A percentile compares a stretch with the other conserved stretches of the same genome.
Evolutionary conservation across 2,797 vertebrate genomes (phyloP).

Genomic region (Chrysocyon brachyurus): DNA sequence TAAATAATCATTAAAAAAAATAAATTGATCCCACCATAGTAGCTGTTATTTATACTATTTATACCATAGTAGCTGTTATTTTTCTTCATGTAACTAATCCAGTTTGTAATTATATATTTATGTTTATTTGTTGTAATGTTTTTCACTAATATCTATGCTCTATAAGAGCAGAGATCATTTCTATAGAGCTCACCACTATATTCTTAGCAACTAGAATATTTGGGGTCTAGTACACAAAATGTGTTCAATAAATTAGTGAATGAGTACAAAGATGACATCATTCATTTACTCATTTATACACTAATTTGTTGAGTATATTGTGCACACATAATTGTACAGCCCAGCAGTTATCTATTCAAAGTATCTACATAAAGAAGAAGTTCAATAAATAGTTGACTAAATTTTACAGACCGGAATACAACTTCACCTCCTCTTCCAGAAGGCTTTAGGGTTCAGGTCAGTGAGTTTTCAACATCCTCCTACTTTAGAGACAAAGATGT

Average conservation of each 20-base stretch:
- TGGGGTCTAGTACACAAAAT: neutral
- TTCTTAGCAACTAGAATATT: slow-evolving; percentile 36
- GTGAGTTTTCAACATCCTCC: neutral
- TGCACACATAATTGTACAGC: slow-evolving; percentile 1
- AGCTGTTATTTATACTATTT: neutral
- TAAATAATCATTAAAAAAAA: neutral
- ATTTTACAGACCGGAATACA: neutral
- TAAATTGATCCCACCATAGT: slow-evolving; percentile 1
- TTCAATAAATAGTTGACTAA: slow-evolving; percentile 16
- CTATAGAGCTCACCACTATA: neutral
- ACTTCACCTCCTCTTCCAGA: slow-evolving; percentile 31
- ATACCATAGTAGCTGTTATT: neutral
- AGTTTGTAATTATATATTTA: neutral
- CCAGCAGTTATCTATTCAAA: neutral
- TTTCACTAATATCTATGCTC: slow-evolving; percentile 21
- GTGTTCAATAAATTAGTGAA: neutral
- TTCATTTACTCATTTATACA: slow-evolving; percentile 31
- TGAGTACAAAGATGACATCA: neutral
- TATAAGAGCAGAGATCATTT: neutral
- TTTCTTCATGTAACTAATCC: neutral
- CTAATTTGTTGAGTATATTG: neutral
- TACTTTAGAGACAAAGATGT: neutral
- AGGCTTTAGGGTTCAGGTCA: slow-evolving; percentile 3
- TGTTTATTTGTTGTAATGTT: slow-evolving; percentile 18
- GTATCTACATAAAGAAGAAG: neutral